These are phyloP conservation scores for Rhopalosiphum padi DNA, from an alignment of 1,140 invertebrate species.

Conservation along the genomic window DNA sequence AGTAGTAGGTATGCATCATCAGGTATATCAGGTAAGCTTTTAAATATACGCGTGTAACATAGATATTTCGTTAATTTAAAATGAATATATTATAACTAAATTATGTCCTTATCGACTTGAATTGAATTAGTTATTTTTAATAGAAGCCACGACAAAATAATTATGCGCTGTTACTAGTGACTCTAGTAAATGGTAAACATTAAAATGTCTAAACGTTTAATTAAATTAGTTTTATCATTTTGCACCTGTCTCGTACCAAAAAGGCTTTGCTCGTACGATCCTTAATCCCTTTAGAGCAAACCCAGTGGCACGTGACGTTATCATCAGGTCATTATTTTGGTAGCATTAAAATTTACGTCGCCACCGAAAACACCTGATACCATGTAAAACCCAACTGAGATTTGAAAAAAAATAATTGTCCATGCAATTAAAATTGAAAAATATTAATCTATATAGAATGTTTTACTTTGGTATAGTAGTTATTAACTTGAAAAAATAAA, in stretches of 20 bases:
- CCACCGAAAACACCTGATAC: constrained; percentile 34
- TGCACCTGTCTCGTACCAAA: constrained; percentile 41
- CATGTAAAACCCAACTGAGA: neutral
- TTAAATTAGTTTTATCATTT: constrained; percentile 55
- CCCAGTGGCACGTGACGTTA: constrained; percentile 32
- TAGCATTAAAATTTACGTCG: constrained; percentile 43
- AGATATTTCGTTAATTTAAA: neutral
- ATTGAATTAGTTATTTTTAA: neutral
- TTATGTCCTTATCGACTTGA: neutral
- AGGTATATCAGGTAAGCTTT: neutral
- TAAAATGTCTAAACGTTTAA: constrained; percentile 45
- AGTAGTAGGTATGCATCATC: no score
- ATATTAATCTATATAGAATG: neutral
- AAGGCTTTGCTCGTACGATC: constrained; percentile 38
- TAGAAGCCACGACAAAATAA: neutral
- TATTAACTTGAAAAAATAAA: neutral
- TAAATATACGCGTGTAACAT: neutral
- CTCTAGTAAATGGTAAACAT: constrained; percentile 31
- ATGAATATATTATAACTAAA: neutral
- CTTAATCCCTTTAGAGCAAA: constrained; percentile 27
- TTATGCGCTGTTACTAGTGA: neutral
- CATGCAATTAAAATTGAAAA: neutral
- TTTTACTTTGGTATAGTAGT: neutral
- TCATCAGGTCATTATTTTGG: constrained; percentile 39
- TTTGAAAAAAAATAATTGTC: neutral